Evolutionary conservation across 2,888 invertebrate species (phyloP).

Genomic region (Temnothorax unifasciatus): DNA sequence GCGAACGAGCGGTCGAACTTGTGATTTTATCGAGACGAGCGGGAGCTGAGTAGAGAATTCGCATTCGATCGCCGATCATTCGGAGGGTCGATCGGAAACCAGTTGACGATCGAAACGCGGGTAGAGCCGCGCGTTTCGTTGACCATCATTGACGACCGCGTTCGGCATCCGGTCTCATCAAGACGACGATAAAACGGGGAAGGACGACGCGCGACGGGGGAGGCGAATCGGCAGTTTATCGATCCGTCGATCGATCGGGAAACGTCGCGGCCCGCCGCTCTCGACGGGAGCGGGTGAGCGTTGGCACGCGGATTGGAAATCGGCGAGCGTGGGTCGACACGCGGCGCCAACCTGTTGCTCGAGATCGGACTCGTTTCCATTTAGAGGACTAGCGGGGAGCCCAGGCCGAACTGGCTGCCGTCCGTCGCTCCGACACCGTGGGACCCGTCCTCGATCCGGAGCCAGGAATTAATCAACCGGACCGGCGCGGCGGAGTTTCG

Average conservation of each 20-base stretch:
- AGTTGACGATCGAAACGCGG: slow-evolving; percentile 49
- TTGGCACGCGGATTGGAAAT: slow-evolving; percentile 80
- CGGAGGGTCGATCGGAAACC: slow-evolving; percentile 46
- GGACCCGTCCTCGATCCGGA: slow-evolving; percentile 61
- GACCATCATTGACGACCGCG: slow-evolving; percentile 23
- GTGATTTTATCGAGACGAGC: slow-evolving; percentile 43
- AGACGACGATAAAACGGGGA: slow-evolving; percentile 61
- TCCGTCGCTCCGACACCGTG: slow-evolving; percentile 40
- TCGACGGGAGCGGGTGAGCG: slow-evolving; percentile 68
- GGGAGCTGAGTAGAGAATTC: slow-evolving; percentile 39
- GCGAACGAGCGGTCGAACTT: not conserved
- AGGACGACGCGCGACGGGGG: slow-evolving; percentile 57
- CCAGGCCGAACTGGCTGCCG: slow-evolving; percentile 29
- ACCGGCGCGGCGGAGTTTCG: slow-evolving; percentile 26
- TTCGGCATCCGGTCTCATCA: slow-evolving; percentile 61
- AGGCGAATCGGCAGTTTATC: slow-evolving; percentile 70
- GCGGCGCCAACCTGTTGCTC: slow-evolving; percentile 86
- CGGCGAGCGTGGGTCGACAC: slow-evolving; percentile 82
- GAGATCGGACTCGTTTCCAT: slow-evolving; percentile 82
- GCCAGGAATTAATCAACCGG: slow-evolving; percentile 67
- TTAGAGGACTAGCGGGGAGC: slow-evolving; percentile 75
- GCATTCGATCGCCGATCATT: slow-evolving; percentile 46
- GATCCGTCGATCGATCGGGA: slow-evolving; percentile 73
- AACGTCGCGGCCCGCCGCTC: slow-evolving; percentile 59
- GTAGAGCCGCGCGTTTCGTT: slow-evolving; percentile 45